These are phyloP conservation scores for Formica exsecta DNA, from an alignment of 1,140 invertebrate genomes.

Conservation along the genomic window DNA sequence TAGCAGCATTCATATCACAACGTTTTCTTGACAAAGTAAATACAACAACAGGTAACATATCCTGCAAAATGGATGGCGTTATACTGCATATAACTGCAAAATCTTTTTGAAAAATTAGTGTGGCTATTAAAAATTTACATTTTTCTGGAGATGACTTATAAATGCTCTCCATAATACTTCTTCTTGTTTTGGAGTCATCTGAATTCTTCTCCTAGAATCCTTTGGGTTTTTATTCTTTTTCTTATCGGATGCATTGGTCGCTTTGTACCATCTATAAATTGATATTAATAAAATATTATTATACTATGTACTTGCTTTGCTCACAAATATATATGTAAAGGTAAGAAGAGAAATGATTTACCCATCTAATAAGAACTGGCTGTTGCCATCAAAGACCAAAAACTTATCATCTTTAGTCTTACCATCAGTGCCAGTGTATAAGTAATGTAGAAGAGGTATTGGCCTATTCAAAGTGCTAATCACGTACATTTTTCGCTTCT, in stretches of 20 bases:
- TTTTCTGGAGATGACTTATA: constrained; percentile 92
- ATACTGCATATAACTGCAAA: not conserved
- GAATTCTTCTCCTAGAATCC: constrained; percentile 58
- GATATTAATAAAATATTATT: constrained; percentile 35
- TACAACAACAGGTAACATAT: constrained; percentile 96
- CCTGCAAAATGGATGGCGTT: constrained; percentile 65
- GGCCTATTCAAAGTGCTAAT: constrained; percentile 97
- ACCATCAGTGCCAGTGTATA: constrained; percentile 95
- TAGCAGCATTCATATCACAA: constrained; percentile 90
- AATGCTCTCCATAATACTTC: constrained; percentile 95
- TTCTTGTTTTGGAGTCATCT: constrained; percentile 88
- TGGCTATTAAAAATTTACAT: constrained; percentile 81
- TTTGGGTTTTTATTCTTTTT: constrained; percentile 58
- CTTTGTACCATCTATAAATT: constrained; percentile 71
- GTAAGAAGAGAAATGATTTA: constrained; percentile 82
- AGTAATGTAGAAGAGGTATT: constrained; percentile 97
- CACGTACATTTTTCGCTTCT: constrained; percentile 97
- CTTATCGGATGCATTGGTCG: constrained; percentile 62
- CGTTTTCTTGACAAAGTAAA: constrained; percentile 97
- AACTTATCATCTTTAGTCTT: constrained; percentile 94
- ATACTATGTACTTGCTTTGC: not conserved
- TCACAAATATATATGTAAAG: not conserved
- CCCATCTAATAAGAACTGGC: constrained; percentile 90
- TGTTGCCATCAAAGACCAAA: constrained; percentile 93
- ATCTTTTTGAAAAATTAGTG: constrained; percentile 1